Conservation (phyloP, 2,113 vertebrate species). For the Cololabis saira region DNA sequence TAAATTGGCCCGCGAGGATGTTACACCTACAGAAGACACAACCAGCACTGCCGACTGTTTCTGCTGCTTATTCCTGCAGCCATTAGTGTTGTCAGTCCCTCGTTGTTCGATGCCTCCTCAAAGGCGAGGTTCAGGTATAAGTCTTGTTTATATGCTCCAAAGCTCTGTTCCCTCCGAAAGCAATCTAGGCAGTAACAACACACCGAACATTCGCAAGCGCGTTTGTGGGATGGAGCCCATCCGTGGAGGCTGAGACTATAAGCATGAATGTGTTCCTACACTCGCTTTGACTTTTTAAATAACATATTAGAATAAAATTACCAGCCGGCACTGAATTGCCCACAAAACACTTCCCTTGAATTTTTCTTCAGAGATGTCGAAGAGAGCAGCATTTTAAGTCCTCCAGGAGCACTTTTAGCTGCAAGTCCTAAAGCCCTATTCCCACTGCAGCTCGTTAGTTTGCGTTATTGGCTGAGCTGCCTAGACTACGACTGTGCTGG, state of each 20-base stretch:
- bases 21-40: slow-evolving; percentile 18
- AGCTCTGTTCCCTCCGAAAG: slow-evolving; percentile 34
- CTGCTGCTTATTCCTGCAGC: slow-evolving; percentile 51
- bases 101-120: slow-evolving; percentile 34
- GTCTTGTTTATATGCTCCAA: slow-evolving; percentile 31
- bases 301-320: slow-evolving; percentile 48
- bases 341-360: slow-evolving; percentile 24
- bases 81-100: slow-evolving; percentile 45
- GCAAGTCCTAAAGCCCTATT: slow-evolving; percentile 49
- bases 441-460: slow-evolving; percentile 70
- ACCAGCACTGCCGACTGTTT: slow-evolving; percentile 35
- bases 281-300: slow-evolving; percentile 48
- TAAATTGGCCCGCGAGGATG: slow-evolving; percentile 31
- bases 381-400: slow-evolving; percentile 31
- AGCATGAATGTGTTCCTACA: slow-evolving; percentile 55
- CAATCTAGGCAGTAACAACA: slow-evolving; percentile 16
- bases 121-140: slow-evolving; percentile 45
- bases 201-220: slow-evolving; percentile 4
- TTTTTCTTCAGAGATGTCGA: slow-evolving; percentile 34
- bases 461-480: slow-evolving; percentile 48
- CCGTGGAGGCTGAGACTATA: slow-evolving; percentile 13
- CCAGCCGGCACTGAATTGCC: slow-evolving; percentile 25
- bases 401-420: slow-evolving; percentile 56
- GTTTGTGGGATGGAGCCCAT: not conserved
- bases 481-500: slow-evolving; percentile 15